Conservation (phyloP, 2,113 vertebrate species). For the Lophura nycthemera region DNA sequence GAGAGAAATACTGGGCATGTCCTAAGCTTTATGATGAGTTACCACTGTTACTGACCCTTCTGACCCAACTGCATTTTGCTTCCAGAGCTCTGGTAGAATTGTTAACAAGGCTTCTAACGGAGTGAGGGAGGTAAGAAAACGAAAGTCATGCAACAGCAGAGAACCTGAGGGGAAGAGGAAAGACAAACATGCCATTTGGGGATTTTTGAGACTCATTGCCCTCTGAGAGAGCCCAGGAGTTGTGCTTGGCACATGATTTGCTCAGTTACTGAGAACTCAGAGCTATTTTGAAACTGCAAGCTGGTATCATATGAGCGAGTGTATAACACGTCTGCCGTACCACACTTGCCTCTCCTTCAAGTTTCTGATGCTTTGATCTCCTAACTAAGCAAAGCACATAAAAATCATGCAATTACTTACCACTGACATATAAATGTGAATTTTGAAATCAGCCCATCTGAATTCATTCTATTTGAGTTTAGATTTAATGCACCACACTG, state of each 20-base stretch:
- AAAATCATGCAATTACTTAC: not conserved
- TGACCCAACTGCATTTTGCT: not conserved
- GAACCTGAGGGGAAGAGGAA: not conserved
- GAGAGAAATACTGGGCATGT: not conserved
- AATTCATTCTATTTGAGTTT: not conserved
- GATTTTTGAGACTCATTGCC: not conserved
- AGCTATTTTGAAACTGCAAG: not conserved
- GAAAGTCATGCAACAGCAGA: not conserved
- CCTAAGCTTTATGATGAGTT: not conserved
- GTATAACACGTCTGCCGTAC: not conserved
- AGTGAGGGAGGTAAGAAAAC: not conserved
- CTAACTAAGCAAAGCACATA: not conserved
- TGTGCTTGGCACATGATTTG: not conserved
- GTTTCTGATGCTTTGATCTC: not conserved
- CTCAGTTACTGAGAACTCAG: not conserved
- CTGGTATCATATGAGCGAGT: not conserved
- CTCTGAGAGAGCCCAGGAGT: not conserved
- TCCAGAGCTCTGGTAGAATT: not conserved
- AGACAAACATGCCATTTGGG: rapidly evolving
- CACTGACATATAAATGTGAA: not conserved
- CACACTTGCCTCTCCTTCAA: not conserved
- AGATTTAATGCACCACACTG: not conserved
- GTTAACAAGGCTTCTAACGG: not conserved
- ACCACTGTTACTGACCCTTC: not conserved
- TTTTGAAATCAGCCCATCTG: not conserved